Conservation (phyloP, 2,113 vertebrate species). For the Circaetus cinerascens region DNA sequence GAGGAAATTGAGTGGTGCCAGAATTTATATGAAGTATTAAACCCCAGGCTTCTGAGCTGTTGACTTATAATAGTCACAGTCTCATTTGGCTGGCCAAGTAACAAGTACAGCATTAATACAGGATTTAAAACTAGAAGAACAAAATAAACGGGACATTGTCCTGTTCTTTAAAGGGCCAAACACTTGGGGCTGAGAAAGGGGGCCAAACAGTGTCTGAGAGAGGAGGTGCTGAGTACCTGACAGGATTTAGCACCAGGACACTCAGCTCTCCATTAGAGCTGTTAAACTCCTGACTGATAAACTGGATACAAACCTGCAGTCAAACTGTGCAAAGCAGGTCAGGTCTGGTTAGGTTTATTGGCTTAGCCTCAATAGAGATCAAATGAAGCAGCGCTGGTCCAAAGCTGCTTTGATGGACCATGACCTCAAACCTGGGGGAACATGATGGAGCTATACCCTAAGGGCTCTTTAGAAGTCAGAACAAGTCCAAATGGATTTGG, state of each 20-base stretch:
- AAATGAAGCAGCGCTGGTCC: not conserved
- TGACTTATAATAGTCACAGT: not conserved
- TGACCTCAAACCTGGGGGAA: not conserved
- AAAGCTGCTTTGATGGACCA: not conserved
- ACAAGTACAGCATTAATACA: not conserved
- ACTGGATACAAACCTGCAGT: not conserved
- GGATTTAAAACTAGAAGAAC: not conserved
- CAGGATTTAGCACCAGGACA: not conserved
- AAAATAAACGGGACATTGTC: not conserved
- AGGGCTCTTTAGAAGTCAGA: not conserved
- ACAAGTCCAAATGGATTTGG: not conserved
- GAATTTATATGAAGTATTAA: slow-evolving; percentile 21
- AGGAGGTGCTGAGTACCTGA: not conserved
- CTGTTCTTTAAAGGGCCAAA: not conserved
- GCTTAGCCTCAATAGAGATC: not conserved
- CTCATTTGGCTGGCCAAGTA: not conserved
- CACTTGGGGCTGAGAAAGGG: not conserved
- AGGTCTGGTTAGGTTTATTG: not conserved
- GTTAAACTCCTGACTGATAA: not conserved
- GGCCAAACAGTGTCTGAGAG: not conserved
- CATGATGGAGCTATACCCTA: not conserved
- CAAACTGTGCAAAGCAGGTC: not conserved
- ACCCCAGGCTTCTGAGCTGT: not conserved
- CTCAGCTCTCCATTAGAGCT: not conserved
- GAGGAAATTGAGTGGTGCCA: not conserved